Percentiles rank a stretch among this genome's conserved stretches.
Evolutionary conservation across 2,113 vertebrate species (phyloP).

Genomic region (Megaceryle torquata): DNA sequence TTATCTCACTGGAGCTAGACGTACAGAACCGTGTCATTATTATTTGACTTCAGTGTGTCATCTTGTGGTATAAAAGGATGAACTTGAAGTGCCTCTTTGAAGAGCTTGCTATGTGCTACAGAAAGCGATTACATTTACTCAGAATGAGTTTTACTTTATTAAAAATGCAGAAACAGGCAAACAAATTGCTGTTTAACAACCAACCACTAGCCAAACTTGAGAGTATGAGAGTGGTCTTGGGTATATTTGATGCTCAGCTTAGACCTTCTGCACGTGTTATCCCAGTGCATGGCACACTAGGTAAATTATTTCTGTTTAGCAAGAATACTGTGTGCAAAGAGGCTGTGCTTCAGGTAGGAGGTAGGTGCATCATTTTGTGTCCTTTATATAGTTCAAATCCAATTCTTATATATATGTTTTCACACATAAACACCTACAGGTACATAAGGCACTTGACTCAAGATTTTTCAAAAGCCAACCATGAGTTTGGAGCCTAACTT

Average conservation of each 20-base stretch:
- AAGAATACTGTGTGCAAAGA: neutral
- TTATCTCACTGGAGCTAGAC: neutral
- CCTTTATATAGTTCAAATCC: neutral
- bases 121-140: neutral
- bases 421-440: neutral
- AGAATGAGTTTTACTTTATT: neutral
- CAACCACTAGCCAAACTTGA: neutral
- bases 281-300: neutral
- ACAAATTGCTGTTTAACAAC: neutral
- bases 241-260: neutral
- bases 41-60: neutral
- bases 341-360: neutral
- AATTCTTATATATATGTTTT: neutral
- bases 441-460: neutral
- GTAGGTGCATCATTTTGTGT: neutral
- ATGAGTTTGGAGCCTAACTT: neutral
- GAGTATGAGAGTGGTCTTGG: neutral
- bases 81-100: neutral
- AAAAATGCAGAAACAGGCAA: neutral
- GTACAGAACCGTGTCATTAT: neutral
- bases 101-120: fast-evolving
- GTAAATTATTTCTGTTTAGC: neutral
- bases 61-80: neutral
- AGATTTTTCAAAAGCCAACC: neutral
- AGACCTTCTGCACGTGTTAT: neutral